phyloP scores from a whole-genome alignment of 2,797 vertebrate genomes.

The Molossus molossus region DNA sequence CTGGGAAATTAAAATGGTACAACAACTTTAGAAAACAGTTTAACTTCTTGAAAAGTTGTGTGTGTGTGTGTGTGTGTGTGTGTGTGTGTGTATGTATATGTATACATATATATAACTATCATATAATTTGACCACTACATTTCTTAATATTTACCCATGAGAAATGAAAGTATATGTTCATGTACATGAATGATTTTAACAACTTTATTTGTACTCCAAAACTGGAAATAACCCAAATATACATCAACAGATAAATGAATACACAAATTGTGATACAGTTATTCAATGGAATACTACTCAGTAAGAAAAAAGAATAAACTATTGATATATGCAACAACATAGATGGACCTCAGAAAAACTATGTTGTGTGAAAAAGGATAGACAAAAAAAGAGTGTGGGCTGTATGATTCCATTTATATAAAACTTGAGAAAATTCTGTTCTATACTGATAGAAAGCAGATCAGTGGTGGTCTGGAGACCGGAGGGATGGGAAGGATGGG shows the following conservation, averaged over 20 bases:
- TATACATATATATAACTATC: not conserved
- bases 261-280: not conserved
- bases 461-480: not conserved
- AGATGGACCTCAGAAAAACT: not conserved
- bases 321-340: not conserved
- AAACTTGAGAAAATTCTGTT: not conserved
- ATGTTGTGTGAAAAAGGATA: not conserved
- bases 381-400: not conserved
- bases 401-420: no score
- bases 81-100: no score
- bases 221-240: not conserved
- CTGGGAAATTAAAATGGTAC: not conserved
- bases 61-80: not conserved
- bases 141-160: not conserved
- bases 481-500: not conserved
- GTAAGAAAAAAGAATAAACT: not conserved
- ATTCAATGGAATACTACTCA: not conserved
- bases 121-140: not conserved
- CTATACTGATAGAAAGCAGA: not conserved
- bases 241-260: not conserved
- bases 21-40: slow-evolving; percentile 27
- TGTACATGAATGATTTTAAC: not conserved
- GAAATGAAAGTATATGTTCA: not conserved
- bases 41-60: slow-evolving; percentile 6
- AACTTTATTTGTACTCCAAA: not conserved